Conservation (phyloP, 2,113 vertebrate genomes). For the Oxygymnocypris stewartii region DNA sequence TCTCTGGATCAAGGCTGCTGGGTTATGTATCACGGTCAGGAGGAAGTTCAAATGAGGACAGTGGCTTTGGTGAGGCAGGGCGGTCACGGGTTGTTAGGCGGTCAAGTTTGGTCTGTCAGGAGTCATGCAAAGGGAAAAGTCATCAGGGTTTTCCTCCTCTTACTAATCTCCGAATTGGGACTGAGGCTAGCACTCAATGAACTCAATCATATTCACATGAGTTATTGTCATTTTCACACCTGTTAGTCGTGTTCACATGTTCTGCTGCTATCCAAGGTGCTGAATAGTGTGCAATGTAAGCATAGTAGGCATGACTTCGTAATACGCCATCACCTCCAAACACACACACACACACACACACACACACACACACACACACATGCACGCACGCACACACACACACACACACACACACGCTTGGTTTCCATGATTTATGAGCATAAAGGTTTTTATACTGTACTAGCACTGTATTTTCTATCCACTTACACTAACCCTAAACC, state of each 20-base stretch:
- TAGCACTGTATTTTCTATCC: neutral
- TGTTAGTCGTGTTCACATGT: constrained; percentile 14
- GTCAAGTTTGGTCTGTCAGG: neutral
- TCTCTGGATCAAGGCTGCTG: neutral
- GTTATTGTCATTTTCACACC: neutral
- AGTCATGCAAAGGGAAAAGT: constrained; percentile 3
- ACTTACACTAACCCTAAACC: no score
- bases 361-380: neutral
- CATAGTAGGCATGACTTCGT: neutral
- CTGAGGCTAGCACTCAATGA: neutral
- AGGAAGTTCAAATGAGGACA: constrained; percentile 29
- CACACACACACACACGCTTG: neutral
- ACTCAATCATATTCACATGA: neutral
- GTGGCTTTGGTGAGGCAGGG: constrained; percentile 20
- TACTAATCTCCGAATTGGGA: neutral
- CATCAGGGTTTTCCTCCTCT: constrained; percentile 19
- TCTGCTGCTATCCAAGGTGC: constrained; percentile 27
- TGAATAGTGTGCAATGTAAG: neutral
- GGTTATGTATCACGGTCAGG: neutral
- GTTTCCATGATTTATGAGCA: no score
- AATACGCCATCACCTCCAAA: neutral
- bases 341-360: neutral
- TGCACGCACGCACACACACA: neutral
- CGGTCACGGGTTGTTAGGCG: neutral
- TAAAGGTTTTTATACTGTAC: neutral